Conservation (phyloP, 2,797 vertebrate species). For the Ptychobarbus kaznakovi region DNA sequence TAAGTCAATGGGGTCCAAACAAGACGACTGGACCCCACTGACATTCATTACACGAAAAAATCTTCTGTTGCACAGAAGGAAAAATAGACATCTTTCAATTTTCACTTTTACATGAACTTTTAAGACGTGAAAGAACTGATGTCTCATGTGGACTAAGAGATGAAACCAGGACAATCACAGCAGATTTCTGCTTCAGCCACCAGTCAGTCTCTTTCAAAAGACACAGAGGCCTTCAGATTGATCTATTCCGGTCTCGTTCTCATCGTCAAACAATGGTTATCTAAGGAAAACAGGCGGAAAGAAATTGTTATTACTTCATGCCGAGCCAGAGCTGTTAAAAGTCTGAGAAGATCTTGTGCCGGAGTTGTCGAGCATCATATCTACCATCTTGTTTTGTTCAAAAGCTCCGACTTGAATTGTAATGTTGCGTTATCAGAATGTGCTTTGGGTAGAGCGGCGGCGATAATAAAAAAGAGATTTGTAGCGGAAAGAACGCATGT, state of each 20-base stretch:
- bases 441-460: constrained; percentile 28
- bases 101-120: not conserved
- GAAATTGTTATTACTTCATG: constrained; percentile 32
- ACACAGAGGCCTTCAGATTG: not conserved
- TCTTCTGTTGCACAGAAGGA: not conserved
- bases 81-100: not conserved
- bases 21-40: not conserved
- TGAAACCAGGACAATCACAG: not conserved
- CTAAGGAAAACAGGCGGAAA: constrained; percentile 6
- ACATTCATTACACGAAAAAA: not conserved
- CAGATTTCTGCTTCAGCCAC: not conserved
- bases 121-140: not conserved
- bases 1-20: not conserved
- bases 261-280: constrained; percentile 20
- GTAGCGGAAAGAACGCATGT: not conserved
- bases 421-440: constrained; percentile 31
- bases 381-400: constrained; percentile 35
- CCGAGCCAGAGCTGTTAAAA: constrained; percentile 1
- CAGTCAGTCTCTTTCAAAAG: not conserved
- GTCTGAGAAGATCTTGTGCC: not conserved
- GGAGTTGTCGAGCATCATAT: constrained; percentile 14
- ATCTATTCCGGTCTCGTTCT: not conserved
- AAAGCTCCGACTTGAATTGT: constrained; percentile 25
- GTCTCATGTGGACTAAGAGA: not conserved
- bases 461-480: constrained; percentile 33